Evolutionary conservation across 37 sponge, comb jelly and placozoan genomes (phyloP).

Genomic region (Hexactinellida sp.): DNA sequence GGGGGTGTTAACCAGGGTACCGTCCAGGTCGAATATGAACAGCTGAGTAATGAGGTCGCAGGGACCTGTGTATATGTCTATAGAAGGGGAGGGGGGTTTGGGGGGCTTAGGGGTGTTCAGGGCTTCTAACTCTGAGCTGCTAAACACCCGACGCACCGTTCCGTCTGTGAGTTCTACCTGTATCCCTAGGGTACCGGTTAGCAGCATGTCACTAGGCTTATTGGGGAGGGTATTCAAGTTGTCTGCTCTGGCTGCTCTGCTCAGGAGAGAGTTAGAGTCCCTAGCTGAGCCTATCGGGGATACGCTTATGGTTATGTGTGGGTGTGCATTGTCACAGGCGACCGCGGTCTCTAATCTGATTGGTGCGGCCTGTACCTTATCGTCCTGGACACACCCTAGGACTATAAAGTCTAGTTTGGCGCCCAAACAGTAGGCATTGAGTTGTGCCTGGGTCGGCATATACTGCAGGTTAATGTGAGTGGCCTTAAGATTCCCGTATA

Average conservation of each 20-base stretch:
- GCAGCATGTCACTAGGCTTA: neutral
- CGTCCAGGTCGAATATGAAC: slow-evolving; percentile 77
- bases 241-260: neutral
- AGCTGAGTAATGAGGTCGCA: slow-evolving; percentile 35
- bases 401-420: slow-evolving; percentile 30
- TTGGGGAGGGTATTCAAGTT: neutral
- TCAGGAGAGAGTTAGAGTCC: slow-evolving; percentile 46
- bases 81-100: neutral
- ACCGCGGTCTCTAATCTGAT: slow-evolving; percentile 26
- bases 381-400: slow-evolving; percentile 31
- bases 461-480: slow-evolving; percentile 55
- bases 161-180: neutral
- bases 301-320: slow-evolving; percentile 76
- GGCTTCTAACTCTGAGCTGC: neutral
- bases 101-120: neutral
- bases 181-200: slow-evolving; percentile 17
- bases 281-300: slow-evolving; percentile 26
- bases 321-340: slow-evolving; percentile 22
- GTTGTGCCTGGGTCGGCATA: slow-evolving; percentile 29
- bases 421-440: slow-evolving; percentile 23
- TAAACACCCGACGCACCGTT: neutral
- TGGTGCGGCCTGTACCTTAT: slow-evolving; percentile 39
- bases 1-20: slow-evolving; percentile 56
- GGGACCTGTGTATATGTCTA: slow-evolving; percentile 31
- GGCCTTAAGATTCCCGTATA: slow-evolving; percentile 28